These are phyloP conservation scores for Chloroclysta siterata DNA, from an alignment of 2,888 invertebrate species.

Conservation along the genomic window DNA sequence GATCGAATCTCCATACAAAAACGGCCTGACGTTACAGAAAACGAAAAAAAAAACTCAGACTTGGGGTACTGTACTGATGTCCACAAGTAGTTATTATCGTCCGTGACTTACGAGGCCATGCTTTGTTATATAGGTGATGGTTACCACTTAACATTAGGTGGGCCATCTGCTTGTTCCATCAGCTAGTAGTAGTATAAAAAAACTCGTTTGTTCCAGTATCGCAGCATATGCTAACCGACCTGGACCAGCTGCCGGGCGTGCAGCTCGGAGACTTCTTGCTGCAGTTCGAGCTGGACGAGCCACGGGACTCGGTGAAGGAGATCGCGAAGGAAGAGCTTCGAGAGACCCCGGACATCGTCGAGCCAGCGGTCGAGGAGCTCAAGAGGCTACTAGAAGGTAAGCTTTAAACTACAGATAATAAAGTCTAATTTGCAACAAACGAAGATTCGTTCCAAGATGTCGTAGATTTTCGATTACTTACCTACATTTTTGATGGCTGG, in stretches of 20 bases:
- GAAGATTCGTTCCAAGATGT: no score
- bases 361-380: slow-evolving; percentile 84
- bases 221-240: slow-evolving; percentile 89
- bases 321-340: slow-evolving; percentile 88
- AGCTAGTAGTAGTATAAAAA: neutral
- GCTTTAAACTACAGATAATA: neutral
- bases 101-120: no score
- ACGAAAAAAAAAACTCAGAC: no score
- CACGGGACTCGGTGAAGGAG: slow-evolving; percentile 86
- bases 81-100: no score
- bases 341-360: slow-evolving; percentile 87
- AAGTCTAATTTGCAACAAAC: neutral
- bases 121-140: no score
- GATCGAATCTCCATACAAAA: no score
- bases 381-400: slow-evolving; percentile 87
- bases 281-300: slow-evolving; percentile 89
- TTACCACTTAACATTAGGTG: no score
- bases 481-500: no score
- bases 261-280: slow-evolving; percentile 88
- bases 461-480: no score
- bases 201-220: slow-evolving; percentile 78
- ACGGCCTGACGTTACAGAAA: no score
- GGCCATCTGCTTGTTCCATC: no score
- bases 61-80: no score
- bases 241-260: slow-evolving; percentile 87